Base-by-base conservation (phyloP, 2,113 vertebrate species). In the Cephalopholis sonnerati region DNA sequence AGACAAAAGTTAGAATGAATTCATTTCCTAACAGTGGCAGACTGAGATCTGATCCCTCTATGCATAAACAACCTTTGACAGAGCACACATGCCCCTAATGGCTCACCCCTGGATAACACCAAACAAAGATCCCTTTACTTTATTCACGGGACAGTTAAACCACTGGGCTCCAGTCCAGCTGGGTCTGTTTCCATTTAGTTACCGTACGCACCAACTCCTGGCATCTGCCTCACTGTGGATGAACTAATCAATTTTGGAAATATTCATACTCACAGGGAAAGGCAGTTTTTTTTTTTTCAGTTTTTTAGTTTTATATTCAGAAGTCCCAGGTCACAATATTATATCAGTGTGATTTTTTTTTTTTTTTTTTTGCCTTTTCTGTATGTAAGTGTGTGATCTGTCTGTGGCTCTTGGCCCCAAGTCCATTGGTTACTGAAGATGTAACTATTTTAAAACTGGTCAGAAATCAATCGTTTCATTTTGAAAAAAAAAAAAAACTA, bases 151-250 rank as follows among this genome's bases (percentile, higher is more conserved):
- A 74, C 36, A 65, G 55, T 74, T 73, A 32, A 67, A 77, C 22
- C n/a, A 80, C 77, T 72, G 44, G 84, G 80, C 66, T 51, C 1
- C 0, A 15, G 62, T 85, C 83, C 90, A 89, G 63, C 51, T 63
- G 41, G 64, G 79, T 71, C 79, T 85, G 79, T 70, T 91, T 85
- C 78, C 65, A 50, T 83, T 87, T 75, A 76, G 65, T 75, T 62
- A 46, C 72, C 0, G 53, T 46, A 25, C 57, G 3, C 22, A 22
- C 24, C 13, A 57, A 20, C 58, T 57, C 51, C 67, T 76, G 64
- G 27, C 39, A 81, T 32, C 12, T 6, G 22, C 22, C 54, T 74
- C 54, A 78, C 25, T 27, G 27, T 3, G 16, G 63, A 77, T 86
- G 54, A 57, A 65, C 48, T 12, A 41, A 76, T 79, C 57, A 62